These are phyloP conservation scores for Aspidiotus rigidus DNA, from an alignment of 2,888 invertebrate genomes.

Conservation along the genomic window DNA sequence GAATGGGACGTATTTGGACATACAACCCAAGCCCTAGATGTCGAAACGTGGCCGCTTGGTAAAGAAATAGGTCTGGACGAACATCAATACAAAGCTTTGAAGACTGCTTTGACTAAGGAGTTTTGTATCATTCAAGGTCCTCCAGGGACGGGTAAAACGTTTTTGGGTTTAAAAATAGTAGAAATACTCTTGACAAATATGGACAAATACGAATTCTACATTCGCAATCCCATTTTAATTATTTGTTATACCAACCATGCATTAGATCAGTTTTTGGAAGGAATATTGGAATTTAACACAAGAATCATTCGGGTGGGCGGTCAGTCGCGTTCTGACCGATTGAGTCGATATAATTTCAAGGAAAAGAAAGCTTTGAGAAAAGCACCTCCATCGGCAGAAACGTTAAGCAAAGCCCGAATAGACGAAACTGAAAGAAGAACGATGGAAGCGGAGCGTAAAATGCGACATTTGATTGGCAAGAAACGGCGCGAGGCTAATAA, in stretches of 20 bases:
- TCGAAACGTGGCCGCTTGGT: neutral
- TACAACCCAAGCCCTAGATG: neutral
- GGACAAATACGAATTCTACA: neutral
- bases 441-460: too few species aligned
- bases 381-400: too few species aligned
- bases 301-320: neutral
- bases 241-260: neutral
- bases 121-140: conserved; percentile 76
- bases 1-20: neutral
- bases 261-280: neutral
- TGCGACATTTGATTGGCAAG: too few species aligned
- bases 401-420: too few species aligned
- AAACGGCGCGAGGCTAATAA: too few species aligned
- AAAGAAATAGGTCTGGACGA: conserved; percentile 50
- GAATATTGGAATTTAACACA: neutral
- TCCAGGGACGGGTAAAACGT: conserved; percentile 73
- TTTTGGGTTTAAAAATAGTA: conserved; percentile 65
- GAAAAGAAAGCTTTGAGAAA: neutral
- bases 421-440: too few species aligned
- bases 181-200: conserved; percentile 41
- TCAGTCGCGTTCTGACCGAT: neutral
- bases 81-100: conserved; percentile 58
- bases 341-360: neutral
- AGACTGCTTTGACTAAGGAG: conserved; percentile 58
- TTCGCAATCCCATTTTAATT: neutral